Conservation (phyloP, 2,888 invertebrate genomes). For the Cheilosia urbana region DNA sequence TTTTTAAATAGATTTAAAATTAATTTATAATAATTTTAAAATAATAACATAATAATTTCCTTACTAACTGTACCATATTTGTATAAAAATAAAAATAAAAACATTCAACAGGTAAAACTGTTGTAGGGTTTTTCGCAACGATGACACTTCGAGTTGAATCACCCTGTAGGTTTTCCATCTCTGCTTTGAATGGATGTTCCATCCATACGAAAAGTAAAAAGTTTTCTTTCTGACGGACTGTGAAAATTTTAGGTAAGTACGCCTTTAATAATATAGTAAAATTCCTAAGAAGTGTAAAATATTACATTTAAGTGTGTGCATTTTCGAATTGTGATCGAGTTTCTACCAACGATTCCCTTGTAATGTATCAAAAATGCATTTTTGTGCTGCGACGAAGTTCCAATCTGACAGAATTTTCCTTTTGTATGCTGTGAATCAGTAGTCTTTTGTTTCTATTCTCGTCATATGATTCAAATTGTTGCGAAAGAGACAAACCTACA, state of each 20-base stretch:
- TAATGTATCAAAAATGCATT: slow-evolving; percentile 31
- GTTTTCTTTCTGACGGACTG: slow-evolving; percentile 77
- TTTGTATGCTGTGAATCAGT: slow-evolving; percentile 64
- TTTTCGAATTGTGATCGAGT: slow-evolving; percentile 8
- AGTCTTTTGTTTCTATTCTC: slow-evolving; percentile 82
- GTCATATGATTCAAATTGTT: slow-evolving; percentile 82
- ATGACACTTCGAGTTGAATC: slow-evolving; percentile 47
- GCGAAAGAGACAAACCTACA: slow-evolving; percentile 72
- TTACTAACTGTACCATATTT: slow-evolving; percentile 3
- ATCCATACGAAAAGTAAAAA: slow-evolving; percentile 77
- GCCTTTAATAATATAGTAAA: slow-evolving; percentile 38
- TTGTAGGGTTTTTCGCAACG: slow-evolving; percentile 33
- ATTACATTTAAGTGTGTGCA: slow-evolving; percentile 20
- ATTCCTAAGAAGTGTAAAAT: slow-evolving; percentile 22
- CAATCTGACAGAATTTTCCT: slow-evolving; percentile 64
- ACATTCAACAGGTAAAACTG: slow-evolving; percentile 48
- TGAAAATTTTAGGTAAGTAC: slow-evolving; percentile 78
- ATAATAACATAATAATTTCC: slow-evolving; percentile 2
- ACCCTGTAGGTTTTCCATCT: slow-evolving; percentile 70
- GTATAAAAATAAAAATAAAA: background rate
- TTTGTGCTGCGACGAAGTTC: slow-evolving; percentile 79
- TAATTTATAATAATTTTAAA: slow-evolving; percentile 1
- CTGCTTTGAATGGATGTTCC: slow-evolving; percentile 76
- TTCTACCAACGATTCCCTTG: background rate
- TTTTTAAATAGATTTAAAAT: background rate